Conservation (phyloP, 2,888 invertebrate species). For the Melanargia galathea region DNA sequence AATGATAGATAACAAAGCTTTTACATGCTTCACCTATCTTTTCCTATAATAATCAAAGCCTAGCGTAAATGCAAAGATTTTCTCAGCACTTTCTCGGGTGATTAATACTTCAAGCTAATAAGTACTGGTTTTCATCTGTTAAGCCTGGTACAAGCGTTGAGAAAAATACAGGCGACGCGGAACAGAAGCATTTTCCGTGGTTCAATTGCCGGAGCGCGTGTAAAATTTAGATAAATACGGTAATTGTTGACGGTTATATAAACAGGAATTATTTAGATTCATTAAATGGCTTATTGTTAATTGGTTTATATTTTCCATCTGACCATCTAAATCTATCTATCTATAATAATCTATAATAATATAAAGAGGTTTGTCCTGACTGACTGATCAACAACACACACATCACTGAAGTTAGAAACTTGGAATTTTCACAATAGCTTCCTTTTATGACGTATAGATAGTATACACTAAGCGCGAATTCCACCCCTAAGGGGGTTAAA, state of each 20-base stretch:
- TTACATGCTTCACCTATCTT: not conserved
- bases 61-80: conserved; percentile 18
- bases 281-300: no score
- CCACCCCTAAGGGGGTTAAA: no score
- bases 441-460: no score
- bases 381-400: no score
- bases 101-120: conserved; percentile 23
- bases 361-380: no score
- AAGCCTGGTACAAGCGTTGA: conserved; percentile 8
- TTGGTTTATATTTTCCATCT: not conserved
- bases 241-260: conserved; percentile 24
- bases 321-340: no score
- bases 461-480: no score
- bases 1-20: not conserved
- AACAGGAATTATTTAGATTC: conserved; percentile 3
- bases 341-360: no score
- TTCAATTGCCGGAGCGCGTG: conserved; percentile 17
- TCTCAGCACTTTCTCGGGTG: conserved; percentile 31
- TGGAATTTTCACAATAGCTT: no score
- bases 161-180: conserved; percentile 26
- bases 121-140: conserved; percentile 18
- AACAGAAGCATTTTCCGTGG: conserved; percentile 22
- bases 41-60: conserved; percentile 9
- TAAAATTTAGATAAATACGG: conserved; percentile 19
- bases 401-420: no score